These are phyloP conservation scores for Cerastis leucographa DNA, from an alignment of 2,888 invertebrate species.

Conservation along the genomic window DNA sequence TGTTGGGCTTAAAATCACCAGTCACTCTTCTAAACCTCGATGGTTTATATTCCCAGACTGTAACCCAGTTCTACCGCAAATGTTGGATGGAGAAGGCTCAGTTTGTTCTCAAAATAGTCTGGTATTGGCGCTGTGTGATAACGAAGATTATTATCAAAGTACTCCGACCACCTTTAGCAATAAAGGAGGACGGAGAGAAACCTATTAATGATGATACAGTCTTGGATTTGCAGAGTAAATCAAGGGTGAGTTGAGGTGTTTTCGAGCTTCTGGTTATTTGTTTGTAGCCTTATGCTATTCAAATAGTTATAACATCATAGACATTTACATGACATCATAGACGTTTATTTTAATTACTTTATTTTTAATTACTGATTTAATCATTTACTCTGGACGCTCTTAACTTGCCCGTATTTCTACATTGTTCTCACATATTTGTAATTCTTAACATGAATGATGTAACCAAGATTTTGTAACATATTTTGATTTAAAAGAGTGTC, in stretches of 20 bases:
- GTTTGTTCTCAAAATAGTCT: slow-evolving; percentile 72
- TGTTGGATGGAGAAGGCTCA: slow-evolving; percentile 75
- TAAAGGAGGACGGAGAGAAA: slow-evolving; percentile 48
- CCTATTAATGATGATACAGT: neutral
- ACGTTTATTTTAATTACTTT: no score
- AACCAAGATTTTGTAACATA: no score
- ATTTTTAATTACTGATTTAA: no score
- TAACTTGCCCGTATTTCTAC: no score
- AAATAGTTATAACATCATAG: neutral
- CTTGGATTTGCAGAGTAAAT: slow-evolving; percentile 24
- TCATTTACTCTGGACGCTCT: no score
- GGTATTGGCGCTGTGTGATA: slow-evolving; percentile 74
- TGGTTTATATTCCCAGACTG: slow-evolving; percentile 72
- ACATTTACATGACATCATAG: no score
- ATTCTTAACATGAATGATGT: no score
- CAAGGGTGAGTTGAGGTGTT: slow-evolving; percentile 54
- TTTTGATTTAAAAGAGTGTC: no score
- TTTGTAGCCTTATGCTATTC: neutral
- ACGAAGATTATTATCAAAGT: slow-evolving; percentile 71
- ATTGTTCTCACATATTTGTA: no score
- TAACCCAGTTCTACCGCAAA: slow-evolving; percentile 69
- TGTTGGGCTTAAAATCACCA: slow-evolving; percentile 17
- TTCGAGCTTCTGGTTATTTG: neutral
- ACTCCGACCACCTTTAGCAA: slow-evolving; percentile 67
- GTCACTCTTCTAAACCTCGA: slow-evolving; percentile 37